A percentile compares a stretch with the other conserved stretches of the same genome.
Evolutionary conservation across 2,113 vertebrate genomes (phyloP).

Genomic region (Siniperca knerii): DNA sequence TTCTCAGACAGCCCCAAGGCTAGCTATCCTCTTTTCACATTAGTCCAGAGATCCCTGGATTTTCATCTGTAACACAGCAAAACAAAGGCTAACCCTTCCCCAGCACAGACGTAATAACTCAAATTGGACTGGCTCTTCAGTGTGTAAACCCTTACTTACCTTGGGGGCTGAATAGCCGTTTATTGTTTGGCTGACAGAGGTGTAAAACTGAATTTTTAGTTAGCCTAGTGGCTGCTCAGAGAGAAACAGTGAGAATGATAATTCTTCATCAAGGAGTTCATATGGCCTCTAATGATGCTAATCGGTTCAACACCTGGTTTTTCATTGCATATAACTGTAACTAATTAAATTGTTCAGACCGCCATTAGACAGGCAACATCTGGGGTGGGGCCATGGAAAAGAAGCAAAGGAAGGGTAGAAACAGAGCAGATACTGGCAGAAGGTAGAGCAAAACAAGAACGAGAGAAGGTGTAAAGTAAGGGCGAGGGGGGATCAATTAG

Average conservation of each 20-base stretch:
- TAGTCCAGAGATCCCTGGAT: neutral
- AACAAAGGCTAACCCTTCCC: neutral
- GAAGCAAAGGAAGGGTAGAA: neutral
- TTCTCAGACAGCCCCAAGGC: neutral
- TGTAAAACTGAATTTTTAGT: neutral
- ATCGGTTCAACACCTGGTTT: conserved; percentile 31
- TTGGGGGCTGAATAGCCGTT: neutral
- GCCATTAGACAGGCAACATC: conserved; percentile 35
- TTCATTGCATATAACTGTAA: conserved; percentile 35
- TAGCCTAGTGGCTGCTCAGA: conserved; percentile 7
- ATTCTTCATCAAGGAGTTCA: conserved; percentile 27
- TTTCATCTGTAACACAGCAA: neutral
- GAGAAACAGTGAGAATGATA: conserved; percentile 9
- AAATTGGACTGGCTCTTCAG: neutral
- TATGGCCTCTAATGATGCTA: conserved; percentile 27
- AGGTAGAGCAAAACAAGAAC: conserved; percentile 34
- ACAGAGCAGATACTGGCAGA: conserved; percentile 34
- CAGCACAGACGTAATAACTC: neutral
- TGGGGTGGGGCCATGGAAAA: conserved; percentile 10
- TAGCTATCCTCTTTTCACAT: neutral
- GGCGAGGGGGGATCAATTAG: conserved; percentile 73
- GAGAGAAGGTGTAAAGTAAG: conserved; percentile 30
- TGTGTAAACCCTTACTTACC: neutral
- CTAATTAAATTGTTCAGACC: conserved; percentile 40
- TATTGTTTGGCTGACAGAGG: neutral